A percentile compares a stretch with the other conserved stretches of the same genome.
Evolutionary conservation across 1,140 invertebrate species (phyloP).

Genomic region (Frieseomelitta varia): DNA sequence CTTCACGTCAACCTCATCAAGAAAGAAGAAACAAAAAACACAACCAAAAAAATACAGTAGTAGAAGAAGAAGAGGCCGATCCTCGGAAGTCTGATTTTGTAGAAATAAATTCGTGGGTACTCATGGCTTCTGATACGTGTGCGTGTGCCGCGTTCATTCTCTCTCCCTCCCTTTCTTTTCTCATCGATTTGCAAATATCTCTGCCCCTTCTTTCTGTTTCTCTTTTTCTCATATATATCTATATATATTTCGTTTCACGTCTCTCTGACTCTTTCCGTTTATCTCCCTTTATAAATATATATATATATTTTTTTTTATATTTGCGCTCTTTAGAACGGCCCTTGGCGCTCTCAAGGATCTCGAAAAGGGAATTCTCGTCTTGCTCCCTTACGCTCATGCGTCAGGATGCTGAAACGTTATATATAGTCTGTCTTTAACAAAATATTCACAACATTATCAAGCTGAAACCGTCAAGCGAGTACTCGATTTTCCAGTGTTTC

Average conservation of each 20-base stretch:
- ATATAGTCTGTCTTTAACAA: conserved; percentile 72
- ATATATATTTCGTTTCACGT: conserved; percentile 43
- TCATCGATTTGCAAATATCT: conserved; percentile 49
- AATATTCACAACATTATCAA: conserved; percentile 46
- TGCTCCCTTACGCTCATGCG: conserved; percentile 74
- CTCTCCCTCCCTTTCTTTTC: conserved; percentile 63
- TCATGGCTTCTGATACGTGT: conserved; percentile 80
- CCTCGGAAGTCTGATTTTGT: conserved; percentile 71
- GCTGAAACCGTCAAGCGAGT: conserved; percentile 49
- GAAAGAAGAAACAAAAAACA: conserved; percentile 79
- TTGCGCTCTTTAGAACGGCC: conserved; percentile 65
- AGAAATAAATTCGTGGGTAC: conserved; percentile 70
- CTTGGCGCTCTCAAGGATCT: conserved; percentile 76
- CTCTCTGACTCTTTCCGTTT: conserved; percentile 43
- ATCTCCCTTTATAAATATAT: conserved; percentile 41
- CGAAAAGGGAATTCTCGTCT: conserved; percentile 70
- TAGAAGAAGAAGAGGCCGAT: conserved; percentile 57
- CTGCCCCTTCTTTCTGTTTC: conserved; percentile 50
- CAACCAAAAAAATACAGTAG: conserved; percentile 75
- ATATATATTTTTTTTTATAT: conserved; percentile 38
- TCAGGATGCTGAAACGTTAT: conserved; percentile 82
- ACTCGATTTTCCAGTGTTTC: conserved; percentile 22
- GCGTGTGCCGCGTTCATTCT: conserved; percentile 76
- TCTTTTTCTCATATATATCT: conserved; percentile 21
- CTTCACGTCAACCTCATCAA: conserved; percentile 77